Base-by-base conservation (phyloP, 2,888 invertebrate genomes). In the Pediacus dermestoides region DNA sequence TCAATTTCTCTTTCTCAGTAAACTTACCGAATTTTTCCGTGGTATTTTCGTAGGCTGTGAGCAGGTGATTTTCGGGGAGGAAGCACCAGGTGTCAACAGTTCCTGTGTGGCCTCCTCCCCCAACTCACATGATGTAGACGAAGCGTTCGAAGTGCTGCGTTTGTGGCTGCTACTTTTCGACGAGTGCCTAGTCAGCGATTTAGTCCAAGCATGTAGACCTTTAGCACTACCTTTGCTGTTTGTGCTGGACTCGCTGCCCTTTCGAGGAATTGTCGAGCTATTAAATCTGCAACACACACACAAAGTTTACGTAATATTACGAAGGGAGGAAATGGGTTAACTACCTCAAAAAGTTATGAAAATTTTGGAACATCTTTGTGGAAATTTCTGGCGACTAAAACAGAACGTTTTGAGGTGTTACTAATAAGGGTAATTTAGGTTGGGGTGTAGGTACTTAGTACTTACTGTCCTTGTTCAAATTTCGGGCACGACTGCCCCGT, bases 41-140 rank as follows among this genome's bases (percentile, higher is more conserved):
- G 34, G 34, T 18, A 34, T 13, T n/a, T 4, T 9, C 4, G 34
- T 23, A 16, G 25, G 34, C 21, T 34, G 34, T 4, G 34, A 7
- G 10, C 36, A 18, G 16, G 39, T 37, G 31, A 32, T 34, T 80
- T 64, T 76, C 76, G 63, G 77, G 76, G 68, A 76, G 74, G 69
- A 75, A 74, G 60, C 74, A 72, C 60, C 74, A 67, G 63, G 45
- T 25, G 49, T 37, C 9, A 50, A 36, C 26, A 51, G 46, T 41
- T 47, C 77, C 57, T 70, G 67, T 66, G 73, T 70, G 71, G 55
- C 77, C 74, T 64, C 78, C 76, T 60, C 77, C 76, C 70, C 77
- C 70, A 66, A 55, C 49, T 68, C 67, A 54, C 63, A 66, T 46
- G 64, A 61, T 32, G 61, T 58, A 39, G 63, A 61, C 28, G 64